These are phyloP conservation scores for Chloromyia formosa DNA, from an alignment of 2,888 invertebrate species.

Conservation along the genomic window DNA sequence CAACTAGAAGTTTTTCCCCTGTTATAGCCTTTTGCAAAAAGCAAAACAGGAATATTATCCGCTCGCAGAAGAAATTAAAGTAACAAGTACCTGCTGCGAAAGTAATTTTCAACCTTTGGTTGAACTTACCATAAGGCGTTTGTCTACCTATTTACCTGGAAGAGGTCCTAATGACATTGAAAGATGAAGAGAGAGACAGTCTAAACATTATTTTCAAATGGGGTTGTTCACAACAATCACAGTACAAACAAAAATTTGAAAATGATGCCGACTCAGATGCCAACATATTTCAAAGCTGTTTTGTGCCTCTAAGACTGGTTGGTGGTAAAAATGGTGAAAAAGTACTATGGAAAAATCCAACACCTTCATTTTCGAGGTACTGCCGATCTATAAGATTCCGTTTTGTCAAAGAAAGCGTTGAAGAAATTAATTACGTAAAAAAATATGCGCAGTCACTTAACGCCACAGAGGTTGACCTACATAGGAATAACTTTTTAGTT, in stretches of 20 bases:
- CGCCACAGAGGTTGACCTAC: background rate
- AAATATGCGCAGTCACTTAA: conserved; percentile 1
- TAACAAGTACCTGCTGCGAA: conserved; percentile 29
- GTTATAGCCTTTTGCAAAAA: conserved; percentile 46
- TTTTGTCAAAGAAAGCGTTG: background rate
- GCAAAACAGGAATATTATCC: conserved; percentile 46
- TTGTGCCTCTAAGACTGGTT: conserved; percentile 5
- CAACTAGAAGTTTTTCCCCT: conserved; percentile 17
- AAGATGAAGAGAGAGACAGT: background rate
- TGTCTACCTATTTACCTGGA: background rate
- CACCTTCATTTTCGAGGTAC: background rate
- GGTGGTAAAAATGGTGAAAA: background rate
- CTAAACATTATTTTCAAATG: background rate
- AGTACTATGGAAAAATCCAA: conserved; percentile 2
- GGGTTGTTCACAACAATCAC: background rate
- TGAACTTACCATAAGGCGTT: conserved; percentile 19
- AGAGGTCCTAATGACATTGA: background rate
- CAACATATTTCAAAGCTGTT: conserved; percentile 18
- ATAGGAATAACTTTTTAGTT: background rate
- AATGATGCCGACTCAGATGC: conserved; percentile 6
- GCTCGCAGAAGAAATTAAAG: conserved; percentile 20
- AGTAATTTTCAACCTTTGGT: conserved; percentile 31
- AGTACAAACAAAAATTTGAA: background rate
- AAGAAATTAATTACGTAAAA: conserved; percentile 51
- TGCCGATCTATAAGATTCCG: conserved; percentile 1